Conservation (phyloP, 2,888 invertebrate species). For the Drosophila koepferae region DNA sequence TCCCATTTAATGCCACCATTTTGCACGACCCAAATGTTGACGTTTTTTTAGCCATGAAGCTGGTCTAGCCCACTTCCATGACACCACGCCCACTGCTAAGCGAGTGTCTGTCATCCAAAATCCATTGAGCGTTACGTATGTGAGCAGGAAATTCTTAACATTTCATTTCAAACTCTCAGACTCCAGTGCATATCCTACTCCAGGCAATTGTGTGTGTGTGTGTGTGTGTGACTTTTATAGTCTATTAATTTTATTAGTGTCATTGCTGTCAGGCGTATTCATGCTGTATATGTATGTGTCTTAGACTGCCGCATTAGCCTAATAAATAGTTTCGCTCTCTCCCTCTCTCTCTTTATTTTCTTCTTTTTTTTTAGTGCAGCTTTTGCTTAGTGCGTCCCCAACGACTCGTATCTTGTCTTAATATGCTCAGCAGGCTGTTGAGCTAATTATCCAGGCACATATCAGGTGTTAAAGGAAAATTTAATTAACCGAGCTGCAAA, state of each 20-base stretch:
- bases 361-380: neutral
- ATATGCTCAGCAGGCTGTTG: constrained; percentile 1
- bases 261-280: constrained; percentile 32
- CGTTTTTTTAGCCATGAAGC: constrained; percentile 19
- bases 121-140: constrained; percentile 56
- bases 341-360: neutral
- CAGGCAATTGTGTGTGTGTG: neutral
- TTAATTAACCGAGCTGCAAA: neutral
- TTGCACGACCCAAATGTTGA: constrained; percentile 14
- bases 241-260: constrained; percentile 68
- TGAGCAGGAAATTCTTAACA: constrained; percentile 44
- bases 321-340: constrained; percentile 1
- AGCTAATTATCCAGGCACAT: constrained; percentile 7
- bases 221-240: constrained; percentile 37
- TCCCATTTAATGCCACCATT: constrained; percentile 34
- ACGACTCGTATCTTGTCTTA: neutral
- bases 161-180: constrained; percentile 35
- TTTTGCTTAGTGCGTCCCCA: neutral
- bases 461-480: constrained; percentile 6
- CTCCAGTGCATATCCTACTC: constrained; percentile 2
- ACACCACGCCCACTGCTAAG: neutral
- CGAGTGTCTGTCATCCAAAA: constrained; percentile 42
- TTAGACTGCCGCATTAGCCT: constrained; percentile 8
- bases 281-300: constrained; percentile 8
- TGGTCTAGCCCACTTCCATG: neutral